These are phyloP conservation scores for Deladenus siricidicola DNA, from an alignment of 2,888 invertebrate genomes.

Conservation along the genomic window DNA sequence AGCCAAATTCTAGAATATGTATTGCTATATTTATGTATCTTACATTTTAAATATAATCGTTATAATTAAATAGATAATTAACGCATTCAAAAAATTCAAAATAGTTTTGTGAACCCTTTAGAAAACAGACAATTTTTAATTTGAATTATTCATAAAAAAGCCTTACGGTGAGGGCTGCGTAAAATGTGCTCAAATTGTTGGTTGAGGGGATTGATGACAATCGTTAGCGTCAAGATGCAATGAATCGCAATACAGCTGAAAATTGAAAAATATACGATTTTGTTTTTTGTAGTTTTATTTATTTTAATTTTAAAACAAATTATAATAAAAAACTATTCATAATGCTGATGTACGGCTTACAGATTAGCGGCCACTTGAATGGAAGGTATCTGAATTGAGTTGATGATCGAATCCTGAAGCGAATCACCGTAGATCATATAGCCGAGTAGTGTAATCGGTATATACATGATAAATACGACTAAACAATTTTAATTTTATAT, in stretches of 20 bases:
- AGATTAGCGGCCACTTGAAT: conserved; percentile 46
- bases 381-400: conserved; percentile 35
- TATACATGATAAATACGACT: conserved; percentile 46
- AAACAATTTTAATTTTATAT: background rate
- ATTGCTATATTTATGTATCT: background rate
- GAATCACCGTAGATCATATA: conserved; percentile 49
- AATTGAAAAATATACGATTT: conserved; percentile 27
- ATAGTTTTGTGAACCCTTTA: background rate
- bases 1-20: conserved; percentile 19
- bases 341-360: conserved; percentile 35
- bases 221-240: conserved; percentile 43
- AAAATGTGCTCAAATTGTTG: conserved; percentile 17
- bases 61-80: background rate
- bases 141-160: background rate
- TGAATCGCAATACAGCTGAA: conserved; percentile 41
- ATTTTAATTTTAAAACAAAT: background rate
- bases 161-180: conserved; percentile 17
- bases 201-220: conserved; percentile 31
- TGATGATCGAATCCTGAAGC: conserved; percentile 41
- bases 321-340: background rate
- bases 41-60: background rate
- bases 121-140: no score
- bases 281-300: background rate
- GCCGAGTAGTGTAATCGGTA: conserved; percentile 47
- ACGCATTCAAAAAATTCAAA: background rate